Percentiles rank a stretch among this genome's conserved stretches.
phyloP scores from a whole-genome alignment of 1,140 invertebrate species.

The Ceratosolen fusciceps region DNA sequence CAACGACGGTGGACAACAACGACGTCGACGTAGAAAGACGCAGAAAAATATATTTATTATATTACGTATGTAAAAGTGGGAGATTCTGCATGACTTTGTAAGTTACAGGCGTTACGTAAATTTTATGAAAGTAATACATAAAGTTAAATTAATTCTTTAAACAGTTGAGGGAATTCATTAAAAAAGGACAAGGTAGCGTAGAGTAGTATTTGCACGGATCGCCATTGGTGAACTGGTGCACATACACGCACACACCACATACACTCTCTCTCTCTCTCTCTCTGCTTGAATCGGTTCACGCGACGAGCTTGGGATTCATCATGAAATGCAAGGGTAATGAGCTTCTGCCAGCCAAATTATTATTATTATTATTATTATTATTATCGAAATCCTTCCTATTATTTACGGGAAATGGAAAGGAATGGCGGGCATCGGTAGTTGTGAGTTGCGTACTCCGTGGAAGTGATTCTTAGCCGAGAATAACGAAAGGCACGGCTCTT shows the following conservation, averaged over 20 bases:
- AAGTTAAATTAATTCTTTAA: conserved; percentile 3
- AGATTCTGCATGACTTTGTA: conserved; percentile 16
- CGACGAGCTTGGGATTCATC: not conserved
- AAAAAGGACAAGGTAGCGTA: not conserved
- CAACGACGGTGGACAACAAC: too few relatives aligned
- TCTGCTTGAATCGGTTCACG: not conserved
- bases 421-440: too few relatives aligned
- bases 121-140: conserved; percentile 16
- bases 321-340: not conserved
- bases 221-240: not conserved
- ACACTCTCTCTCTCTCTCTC: too few relatives aligned
- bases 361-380: too few relatives aligned
- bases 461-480: too few relatives aligned
- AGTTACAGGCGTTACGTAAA: not conserved
- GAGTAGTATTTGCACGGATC: not conserved
- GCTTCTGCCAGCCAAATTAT: not conserved
- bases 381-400: too few relatives aligned
- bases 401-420: too few relatives aligned
- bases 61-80: not conserved
- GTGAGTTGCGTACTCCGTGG: not conserved
- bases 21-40: not conserved
- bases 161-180: conserved; percentile 1
- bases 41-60: not conserved
- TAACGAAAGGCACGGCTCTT: too few relatives aligned
- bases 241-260: too few relatives aligned